A percentile compares a stretch with the other conserved stretches of the same genome.
These are phyloP conservation scores for Podarcis siculus DNA, from an alignment of 2,797 vertebrate species.

Conservation along the genomic window DNA sequence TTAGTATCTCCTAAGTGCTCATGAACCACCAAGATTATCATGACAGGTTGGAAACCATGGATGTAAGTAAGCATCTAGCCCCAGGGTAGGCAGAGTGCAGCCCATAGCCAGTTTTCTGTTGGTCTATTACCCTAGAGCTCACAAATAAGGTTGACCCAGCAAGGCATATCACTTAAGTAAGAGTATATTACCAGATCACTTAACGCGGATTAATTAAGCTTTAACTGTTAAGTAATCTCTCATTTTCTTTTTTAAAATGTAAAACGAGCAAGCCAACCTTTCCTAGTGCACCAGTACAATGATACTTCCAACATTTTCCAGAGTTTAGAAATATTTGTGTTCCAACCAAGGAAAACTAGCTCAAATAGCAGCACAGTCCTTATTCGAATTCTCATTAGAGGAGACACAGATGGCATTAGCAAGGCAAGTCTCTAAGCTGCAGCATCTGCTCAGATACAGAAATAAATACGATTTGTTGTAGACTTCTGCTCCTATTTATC, in stretches of 20 bases:
- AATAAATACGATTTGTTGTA: constrained; percentile 66
- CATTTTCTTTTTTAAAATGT: neutral
- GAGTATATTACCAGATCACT: neutral
- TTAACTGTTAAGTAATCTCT: neutral
- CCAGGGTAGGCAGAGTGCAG: no score
- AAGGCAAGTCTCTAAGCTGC: constrained; percentile 63
- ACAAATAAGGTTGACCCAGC: neutral
- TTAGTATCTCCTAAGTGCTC: neutral
- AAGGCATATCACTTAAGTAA: neutral
- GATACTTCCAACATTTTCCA: neutral
- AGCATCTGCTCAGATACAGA: constrained; percentile 71
- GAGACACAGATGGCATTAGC: constrained; percentile 62
- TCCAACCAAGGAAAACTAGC: constrained; percentile 28
- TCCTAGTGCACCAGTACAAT: neutral
- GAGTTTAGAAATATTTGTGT: neutral
- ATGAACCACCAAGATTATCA: neutral
- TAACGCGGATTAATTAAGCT: neutral
- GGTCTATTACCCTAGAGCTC: neutral
- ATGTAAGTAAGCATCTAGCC: neutral
- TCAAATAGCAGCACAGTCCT: constrained; percentile 11
- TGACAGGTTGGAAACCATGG: neutral
- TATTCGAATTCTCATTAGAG: constrained; percentile 49
- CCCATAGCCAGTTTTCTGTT: neutral
- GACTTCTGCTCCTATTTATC: constrained; percentile 60
- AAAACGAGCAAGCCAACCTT: no score